Percentiles rank a stretch among this genome's conserved stretches.
Conservation (phyloP, 2,888 invertebrate species). For the Eurytoma californica region DNA sequence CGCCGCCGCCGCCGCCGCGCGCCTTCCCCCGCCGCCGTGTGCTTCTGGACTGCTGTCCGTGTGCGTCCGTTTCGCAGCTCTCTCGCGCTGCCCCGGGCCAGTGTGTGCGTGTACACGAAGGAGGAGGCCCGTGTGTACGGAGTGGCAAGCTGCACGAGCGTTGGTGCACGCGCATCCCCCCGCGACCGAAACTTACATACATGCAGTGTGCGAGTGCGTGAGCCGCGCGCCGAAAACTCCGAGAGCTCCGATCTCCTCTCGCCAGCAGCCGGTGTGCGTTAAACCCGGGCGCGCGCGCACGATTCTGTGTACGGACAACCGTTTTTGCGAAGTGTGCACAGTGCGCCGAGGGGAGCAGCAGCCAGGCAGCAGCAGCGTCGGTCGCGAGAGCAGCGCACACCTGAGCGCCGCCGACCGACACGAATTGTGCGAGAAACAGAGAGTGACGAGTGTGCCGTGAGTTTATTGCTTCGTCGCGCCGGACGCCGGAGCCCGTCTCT, state of each 20-base stretch:
- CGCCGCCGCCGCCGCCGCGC: background rate
- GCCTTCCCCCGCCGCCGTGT: conserved; percentile 6
- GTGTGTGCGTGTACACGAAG: too few species aligned
- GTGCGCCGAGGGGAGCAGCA: background rate
- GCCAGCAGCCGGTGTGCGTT: background rate
- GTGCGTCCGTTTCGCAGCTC: background rate
- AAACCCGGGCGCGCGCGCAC: conserved; percentile 14
- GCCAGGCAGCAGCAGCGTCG: background rate
- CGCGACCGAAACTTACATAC: too few species aligned
- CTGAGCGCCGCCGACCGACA: background rate
- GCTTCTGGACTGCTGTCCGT: background rate
- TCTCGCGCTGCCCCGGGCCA: background rate
- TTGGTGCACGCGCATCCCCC: too few species aligned
- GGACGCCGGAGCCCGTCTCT: too few species aligned
- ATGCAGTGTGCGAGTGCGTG: background rate
- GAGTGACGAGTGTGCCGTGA: background rate
- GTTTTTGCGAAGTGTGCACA: background rate
- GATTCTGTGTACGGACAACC: background rate
- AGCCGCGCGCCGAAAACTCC: background rate
- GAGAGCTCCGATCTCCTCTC: too few species aligned
- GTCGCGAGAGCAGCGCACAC: background rate
- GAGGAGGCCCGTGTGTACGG: too few species aligned
- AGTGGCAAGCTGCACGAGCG: too few species aligned
- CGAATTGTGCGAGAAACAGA: background rate
- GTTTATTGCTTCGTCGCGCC: background rate